Percentiles rank a stretch among this genome's conserved stretches.
Conservation (phyloP, 2,113 vertebrate species). For the Gopherus flavomarginatus region DNA sequence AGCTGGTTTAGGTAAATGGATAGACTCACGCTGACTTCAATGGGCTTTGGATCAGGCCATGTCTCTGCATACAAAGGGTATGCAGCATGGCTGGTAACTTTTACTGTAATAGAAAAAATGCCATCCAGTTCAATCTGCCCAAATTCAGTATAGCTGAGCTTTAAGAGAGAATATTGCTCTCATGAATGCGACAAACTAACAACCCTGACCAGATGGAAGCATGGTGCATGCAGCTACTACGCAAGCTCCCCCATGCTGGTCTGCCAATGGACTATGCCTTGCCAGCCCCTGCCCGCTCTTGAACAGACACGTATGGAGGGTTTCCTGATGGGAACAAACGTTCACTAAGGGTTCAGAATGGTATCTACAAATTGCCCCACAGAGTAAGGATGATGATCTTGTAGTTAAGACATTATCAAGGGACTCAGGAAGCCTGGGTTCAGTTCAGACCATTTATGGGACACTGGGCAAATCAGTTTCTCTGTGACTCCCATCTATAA, state of each 20-base stretch:
- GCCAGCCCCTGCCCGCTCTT: neutral
- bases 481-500: neutral
- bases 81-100: neutral
- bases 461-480: neutral
- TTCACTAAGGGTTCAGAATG: neutral
- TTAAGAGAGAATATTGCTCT: slow-evolving; percentile 17
- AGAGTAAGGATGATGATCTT: neutral
- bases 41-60: neutral
- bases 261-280: neutral
- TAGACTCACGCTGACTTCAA: neutral
- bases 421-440: fast-evolving
- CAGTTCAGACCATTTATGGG: neutral
- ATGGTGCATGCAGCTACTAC: neutral
- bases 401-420: neutral
- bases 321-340: slow-evolving; percentile 31
- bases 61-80: neutral
- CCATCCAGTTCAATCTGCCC: neutral
- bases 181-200: neutral
- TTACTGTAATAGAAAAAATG: neutral
- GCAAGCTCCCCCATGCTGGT: neutral
- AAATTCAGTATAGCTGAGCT: neutral
- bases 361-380: slow-evolving; percentile 2
- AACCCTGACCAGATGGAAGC: neutral
- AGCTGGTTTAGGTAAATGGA: neutral
- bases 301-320: neutral